Evolutionary conservation across 2,797 vertebrate species (phyloP).

Genomic region (Hipposideros larvatus): DNA sequence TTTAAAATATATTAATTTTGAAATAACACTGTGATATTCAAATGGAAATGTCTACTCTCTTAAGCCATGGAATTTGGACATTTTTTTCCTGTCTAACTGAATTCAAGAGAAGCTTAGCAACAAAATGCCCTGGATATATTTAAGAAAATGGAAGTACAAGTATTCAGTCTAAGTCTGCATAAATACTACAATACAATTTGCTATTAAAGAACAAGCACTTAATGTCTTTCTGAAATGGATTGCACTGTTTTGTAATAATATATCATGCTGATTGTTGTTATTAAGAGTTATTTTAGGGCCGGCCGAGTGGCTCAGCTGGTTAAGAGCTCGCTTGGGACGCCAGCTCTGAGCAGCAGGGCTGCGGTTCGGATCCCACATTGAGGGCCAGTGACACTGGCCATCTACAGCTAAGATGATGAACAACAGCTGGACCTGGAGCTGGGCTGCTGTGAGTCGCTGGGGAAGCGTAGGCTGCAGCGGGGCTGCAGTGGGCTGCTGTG

Average conservation of each 20-base stretch:
- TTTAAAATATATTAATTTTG: background rate
- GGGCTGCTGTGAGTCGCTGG: too few relatives aligned
- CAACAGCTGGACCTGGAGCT: too few relatives aligned
- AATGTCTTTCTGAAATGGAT: background rate
- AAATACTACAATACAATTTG: background rate
- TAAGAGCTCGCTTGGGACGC: too few relatives aligned
- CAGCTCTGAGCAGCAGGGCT: too few relatives aligned
- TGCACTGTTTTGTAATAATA: background rate
- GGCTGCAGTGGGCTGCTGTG: too few relatives aligned
- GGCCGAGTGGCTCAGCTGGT: too few relatives aligned
- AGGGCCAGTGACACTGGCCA: too few relatives aligned
- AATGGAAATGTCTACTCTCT: background rate
- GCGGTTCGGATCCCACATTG: too few relatives aligned
- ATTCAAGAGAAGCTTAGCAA: background rate
- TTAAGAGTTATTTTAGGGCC: background rate
- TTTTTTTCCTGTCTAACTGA: background rate
- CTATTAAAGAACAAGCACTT: background rate
- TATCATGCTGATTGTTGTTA: background rate
- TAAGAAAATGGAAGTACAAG: constrained; percentile 7
- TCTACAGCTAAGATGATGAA: too few relatives aligned
- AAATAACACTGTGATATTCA: background rate
- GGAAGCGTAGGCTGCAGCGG: too few relatives aligned
- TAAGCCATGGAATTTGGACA: background rate
- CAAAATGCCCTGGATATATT: background rate
- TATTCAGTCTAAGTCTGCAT: background rate